Percentiles rank a stretch among this genome's conserved stretches.
These are phyloP conservation scores for human (Homo sapiens) DNA, from an alignment of 2,113 vertebrate species.

Conservation along the genomic window DNA sequence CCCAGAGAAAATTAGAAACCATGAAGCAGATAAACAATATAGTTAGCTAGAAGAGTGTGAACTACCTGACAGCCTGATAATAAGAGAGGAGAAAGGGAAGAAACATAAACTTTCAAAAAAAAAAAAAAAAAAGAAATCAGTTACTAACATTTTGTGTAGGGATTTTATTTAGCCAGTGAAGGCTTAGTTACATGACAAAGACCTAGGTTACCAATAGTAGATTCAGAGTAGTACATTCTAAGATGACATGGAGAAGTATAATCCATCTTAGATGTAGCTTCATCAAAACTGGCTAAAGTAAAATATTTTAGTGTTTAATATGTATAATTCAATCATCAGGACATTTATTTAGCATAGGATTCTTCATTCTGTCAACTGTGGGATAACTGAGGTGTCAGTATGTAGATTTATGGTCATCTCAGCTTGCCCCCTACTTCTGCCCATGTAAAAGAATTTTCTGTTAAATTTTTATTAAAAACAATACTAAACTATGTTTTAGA, in stretches of 20 bases:
- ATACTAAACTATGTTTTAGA: slow-evolving; percentile 6
- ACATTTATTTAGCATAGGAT: background rate
- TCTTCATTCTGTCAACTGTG: background rate
- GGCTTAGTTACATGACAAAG: background rate
- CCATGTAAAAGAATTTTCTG: background rate
- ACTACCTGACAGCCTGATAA: background rate
- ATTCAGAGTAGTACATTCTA: background rate
- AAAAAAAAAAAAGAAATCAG: background rate
- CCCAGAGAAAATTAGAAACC: slow-evolving; percentile 31
- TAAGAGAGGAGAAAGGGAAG: background rate
- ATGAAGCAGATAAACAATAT: background rate
- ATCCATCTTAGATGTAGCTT: background rate
- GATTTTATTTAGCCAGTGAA: slow-evolving; percentile 29
- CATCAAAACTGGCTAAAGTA: background rate
- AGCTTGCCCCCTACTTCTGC: background rate
- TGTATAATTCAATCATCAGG: slow-evolving; percentile 13
- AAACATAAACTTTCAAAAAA: background rate
- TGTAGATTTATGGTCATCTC: slow-evolving; percentile 7
- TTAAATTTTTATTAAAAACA: slow-evolving; percentile 19
- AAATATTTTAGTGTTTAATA: slow-evolving; percentile 31
- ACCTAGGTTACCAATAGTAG: background rate
- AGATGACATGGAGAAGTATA: background rate
- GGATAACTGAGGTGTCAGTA: background rate
- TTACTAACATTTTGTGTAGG: background rate
- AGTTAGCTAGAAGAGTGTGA: background rate